These are phyloP conservation scores for Platyrinchus mystaceus DNA, from an alignment of 2,797 vertebrate genomes.

Conservation along the genomic window DNA sequence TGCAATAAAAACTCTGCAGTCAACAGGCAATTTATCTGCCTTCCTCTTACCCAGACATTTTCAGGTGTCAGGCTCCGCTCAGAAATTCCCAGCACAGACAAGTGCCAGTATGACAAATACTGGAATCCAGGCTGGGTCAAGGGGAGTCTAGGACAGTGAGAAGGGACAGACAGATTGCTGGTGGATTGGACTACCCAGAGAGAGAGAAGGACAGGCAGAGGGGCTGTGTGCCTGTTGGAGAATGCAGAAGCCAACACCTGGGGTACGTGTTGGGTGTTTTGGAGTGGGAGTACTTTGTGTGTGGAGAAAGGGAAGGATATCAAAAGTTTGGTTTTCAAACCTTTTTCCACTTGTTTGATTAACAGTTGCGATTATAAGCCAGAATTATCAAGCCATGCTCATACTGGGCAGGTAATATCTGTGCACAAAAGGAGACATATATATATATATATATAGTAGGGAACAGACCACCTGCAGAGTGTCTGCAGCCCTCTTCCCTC, in stretches of 20 bases:
- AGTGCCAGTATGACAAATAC: neutral
- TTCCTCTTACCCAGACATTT: neutral
- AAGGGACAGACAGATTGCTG: neutral
- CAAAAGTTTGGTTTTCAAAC: neutral
- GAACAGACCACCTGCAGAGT: neutral
- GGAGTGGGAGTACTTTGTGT: neutral
- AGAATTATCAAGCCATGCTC: neutral
- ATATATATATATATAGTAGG: neutral
- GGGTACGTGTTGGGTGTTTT: neutral
- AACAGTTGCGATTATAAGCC: neutral
- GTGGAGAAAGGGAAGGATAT: neutral
- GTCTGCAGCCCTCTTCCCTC: neutral
- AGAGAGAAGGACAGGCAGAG: neutral
- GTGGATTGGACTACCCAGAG: neutral
- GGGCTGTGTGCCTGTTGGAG: neutral
- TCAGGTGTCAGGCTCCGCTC: neutral
- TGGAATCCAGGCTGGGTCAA: neutral
- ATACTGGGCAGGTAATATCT: neutral
- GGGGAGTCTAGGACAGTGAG: neutral
- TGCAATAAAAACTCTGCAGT: neutral
- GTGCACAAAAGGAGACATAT: neutral
- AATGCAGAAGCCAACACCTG: fast-evolving
- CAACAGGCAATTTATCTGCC: neutral
- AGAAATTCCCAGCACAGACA: neutral
- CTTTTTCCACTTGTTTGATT: neutral